phyloP scores from a whole-genome alignment of 2,797 vertebrate genomes.

The Micropoecilia bifurca region DNA sequence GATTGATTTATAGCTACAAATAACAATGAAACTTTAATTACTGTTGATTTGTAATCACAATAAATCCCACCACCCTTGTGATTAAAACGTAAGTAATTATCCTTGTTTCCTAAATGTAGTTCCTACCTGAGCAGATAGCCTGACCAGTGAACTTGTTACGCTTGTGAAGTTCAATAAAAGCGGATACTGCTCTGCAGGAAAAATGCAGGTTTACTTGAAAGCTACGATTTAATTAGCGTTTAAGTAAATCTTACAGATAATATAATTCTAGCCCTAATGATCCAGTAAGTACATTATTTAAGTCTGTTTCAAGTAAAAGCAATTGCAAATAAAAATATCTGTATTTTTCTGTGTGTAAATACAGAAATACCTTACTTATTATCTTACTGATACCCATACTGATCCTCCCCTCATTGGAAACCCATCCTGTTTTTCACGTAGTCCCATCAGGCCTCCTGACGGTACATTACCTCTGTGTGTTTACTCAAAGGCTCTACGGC shows the following conservation, averaged over 20 bases:
- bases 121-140: neutral
- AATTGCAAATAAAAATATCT: neutral
- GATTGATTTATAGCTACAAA: neutral
- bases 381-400: neutral
- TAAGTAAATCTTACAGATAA: neutral
- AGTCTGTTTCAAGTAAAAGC: neutral
- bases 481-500: conserved; percentile 52
- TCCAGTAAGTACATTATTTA: neutral
- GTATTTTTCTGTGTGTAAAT: neutral
- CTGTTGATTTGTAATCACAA: neutral
- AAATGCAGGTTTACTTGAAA: neutral
- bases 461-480: conserved; percentile 50
- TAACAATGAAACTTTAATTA: neutral
- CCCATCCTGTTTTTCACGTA: neutral
- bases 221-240: neutral
- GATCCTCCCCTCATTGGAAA: neutral
- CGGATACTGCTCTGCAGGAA: neutral
- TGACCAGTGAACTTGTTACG: neutral
- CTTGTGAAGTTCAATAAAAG: neutral
- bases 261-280: neutral
- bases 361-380: neutral
- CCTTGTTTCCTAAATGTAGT: neutral
- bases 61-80: too few relatives aligned
- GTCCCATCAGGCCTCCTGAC: conserved; percentile 18
- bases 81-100: neutral